A percentile compares a stretch with the other conserved stretches of the same genome.
Evolutionary conservation across 2,113 vertebrate species (phyloP).

Genomic region (Synchiropus splendidus): DNA sequence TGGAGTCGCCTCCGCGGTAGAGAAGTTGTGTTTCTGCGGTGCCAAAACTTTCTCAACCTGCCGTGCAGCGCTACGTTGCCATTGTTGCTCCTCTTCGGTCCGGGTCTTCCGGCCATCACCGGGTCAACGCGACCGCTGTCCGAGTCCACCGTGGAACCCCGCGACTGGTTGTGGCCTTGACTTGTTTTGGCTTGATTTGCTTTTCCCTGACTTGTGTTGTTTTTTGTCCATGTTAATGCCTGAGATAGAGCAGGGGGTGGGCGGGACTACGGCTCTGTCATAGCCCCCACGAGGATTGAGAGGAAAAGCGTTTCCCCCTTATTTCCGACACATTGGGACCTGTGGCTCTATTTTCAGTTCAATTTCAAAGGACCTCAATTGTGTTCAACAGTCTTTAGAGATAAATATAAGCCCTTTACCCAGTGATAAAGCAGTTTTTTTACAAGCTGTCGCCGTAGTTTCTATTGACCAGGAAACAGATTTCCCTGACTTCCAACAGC

Average conservation of each 20-base stretch:
- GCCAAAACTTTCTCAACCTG: slow-evolving; percentile 42
- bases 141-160: slow-evolving; percentile 17
- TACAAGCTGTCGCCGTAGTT: no score
- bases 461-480: no score
- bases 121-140: slow-evolving; percentile 17
- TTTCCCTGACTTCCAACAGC: no score
- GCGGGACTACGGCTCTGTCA: slow-evolving; percentile 68
- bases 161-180: slow-evolving; percentile 29
- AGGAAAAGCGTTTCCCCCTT: slow-evolving; percentile 47
- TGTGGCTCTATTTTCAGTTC: no score
- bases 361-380: no score
- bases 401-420: no score
- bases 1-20: slow-evolving; percentile 47
- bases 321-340: neutral
- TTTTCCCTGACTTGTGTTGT: slow-evolving; percentile 62
- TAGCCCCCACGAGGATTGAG: slow-evolving; percentile 65
- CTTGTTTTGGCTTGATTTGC: slow-evolving; percentile 62
- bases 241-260: slow-evolving; percentile 60
- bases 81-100: slow-evolving; percentile 20
- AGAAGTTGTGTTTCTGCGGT: slow-evolving; percentile 22
- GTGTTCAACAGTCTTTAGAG: no score
- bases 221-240: slow-evolving; percentile 62
- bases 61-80: slow-evolving; percentile 49
- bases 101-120: slow-evolving; percentile 34
- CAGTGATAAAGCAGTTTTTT: no score